Conservation (phyloP, 2,797 vertebrate genomes). For the Lophius americanus region DNA sequence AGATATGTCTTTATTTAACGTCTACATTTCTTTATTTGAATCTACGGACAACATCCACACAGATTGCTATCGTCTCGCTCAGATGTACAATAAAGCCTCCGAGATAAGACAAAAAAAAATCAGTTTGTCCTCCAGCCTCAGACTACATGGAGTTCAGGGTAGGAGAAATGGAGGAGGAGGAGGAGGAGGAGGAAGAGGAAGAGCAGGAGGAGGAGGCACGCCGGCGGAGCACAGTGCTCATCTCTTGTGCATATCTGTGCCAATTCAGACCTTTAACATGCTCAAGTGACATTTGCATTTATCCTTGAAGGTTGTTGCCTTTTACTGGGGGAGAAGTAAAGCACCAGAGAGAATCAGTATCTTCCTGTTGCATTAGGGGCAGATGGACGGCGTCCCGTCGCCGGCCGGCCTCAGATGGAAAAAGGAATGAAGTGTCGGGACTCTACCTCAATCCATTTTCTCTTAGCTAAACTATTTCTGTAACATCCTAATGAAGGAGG, state of each 20-base stretch:
- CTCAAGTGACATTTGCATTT: conserved; percentile 83
- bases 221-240: conserved; percentile 70
- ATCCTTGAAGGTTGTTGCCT: conserved; percentile 79
- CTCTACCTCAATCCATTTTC: conserved; percentile 77
- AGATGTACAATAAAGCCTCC: conserved; percentile 60
- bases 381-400: conserved; percentile 76
- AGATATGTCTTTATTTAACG: conserved; percentile 32
- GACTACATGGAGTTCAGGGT: conserved; percentile 72
- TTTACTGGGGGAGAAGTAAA: conserved; percentile 67
- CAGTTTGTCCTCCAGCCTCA: conserved; percentile 67
- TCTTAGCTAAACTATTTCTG: conserved; percentile 82
- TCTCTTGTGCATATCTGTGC: conserved; percentile 79
- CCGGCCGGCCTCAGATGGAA: conserved; percentile 60
- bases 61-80: conserved; percentile 50
- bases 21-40: conserved; percentile 41
- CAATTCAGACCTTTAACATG: conserved; percentile 82
- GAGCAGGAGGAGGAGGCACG: conserved; percentile 32
- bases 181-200: conserved; percentile 29
- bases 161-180: conserved; percentile 61
- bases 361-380: conserved; percentile 70
- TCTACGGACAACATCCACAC: conserved; percentile 48
- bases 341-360: conserved; percentile 50
- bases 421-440: conserved; percentile 73
- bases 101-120: conserved; percentile 34
- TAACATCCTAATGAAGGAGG: conserved; percentile 80